Base-by-base conservation (phyloP, 2,797 vertebrate genomes). In the Hylomyscus alleni region DNA sequence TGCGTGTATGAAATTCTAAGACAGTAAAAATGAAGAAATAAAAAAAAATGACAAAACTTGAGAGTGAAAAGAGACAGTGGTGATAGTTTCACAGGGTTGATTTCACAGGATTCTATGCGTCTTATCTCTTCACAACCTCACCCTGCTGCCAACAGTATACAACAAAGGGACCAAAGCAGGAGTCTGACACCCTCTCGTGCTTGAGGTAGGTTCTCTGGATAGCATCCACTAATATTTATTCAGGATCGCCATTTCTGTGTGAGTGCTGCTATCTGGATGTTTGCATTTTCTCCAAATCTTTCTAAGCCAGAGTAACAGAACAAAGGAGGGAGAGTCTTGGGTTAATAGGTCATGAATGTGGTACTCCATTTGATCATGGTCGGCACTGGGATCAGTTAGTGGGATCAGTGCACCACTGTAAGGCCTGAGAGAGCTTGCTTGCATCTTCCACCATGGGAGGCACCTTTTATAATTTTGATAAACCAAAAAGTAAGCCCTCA, bases 201-300 rank as follows among this genome's bases (percentile, higher is more conserved):
- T 92, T 96, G 54, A 22, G 34, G 86, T 82, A 4, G 73, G 75
- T 91, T 65, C 85, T 95, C 44, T 69, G 95, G 65, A 94, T 60
- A 89, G 14, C 31, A 65, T 56, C 95, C 87, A 91, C 8, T 77
- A 95, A 92, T 83, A 10, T 78, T 95, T 88, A 54, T 34, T 96
- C 44, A 62, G 47, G 12, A 90, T 90, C 20, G 52, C 83, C 69
- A 67, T 92, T 96, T 97, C 13, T 90, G 69, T 56, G 65, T 89
- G 90, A 87, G 50, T 40, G 19, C 13, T 58, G 0, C 29, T 22
- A 54, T 77, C 29, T 60, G 19, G 77, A 58, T 14, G 6, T 47
- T 19, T 50, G 7, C 44, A 31, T 37, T n/a, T 24, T 85, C n/a
- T n/a, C 13, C 20, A 62, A 87, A 22, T 69, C 40, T 15, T 40